These are phyloP conservation scores for Andrena camellia DNA, from an alignment of 2,888 invertebrate genomes.

Conservation along the genomic window DNA sequence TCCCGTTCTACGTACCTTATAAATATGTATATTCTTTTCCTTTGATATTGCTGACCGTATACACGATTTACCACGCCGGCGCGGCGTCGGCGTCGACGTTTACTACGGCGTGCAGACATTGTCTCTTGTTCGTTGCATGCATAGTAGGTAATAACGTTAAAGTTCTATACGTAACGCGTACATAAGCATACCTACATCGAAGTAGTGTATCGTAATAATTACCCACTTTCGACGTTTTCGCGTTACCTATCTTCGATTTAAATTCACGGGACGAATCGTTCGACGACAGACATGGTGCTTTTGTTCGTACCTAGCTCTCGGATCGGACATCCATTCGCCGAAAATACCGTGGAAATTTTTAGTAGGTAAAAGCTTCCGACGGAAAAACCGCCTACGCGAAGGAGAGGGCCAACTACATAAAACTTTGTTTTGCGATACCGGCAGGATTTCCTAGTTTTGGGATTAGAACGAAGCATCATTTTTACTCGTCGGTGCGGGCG, in stretches of 20 bases:
- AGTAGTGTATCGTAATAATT: no score
- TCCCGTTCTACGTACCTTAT: not conserved
- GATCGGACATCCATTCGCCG: constrained; percentile 12
- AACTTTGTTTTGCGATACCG: constrained; percentile 44
- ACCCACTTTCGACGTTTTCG: no score
- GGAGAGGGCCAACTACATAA: constrained; percentile 12
- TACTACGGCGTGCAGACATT: no score
- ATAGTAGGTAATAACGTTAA: no score
- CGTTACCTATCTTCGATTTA: not conserved
- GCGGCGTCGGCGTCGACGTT: no score
- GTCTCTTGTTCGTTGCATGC: no score
- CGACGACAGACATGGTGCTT: not conserved
- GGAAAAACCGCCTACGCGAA: constrained; percentile 5
- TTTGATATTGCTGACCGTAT: not conserved
- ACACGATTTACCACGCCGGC: no score
- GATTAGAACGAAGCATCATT: constrained; percentile 68
- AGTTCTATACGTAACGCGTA: no score
- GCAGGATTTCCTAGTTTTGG: constrained; percentile 68
- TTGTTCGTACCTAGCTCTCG: not conserved
- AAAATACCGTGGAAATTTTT: constrained; percentile 34
- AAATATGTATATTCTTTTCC: no score
- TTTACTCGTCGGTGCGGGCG: constrained; percentile 38
- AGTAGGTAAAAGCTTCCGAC: constrained; percentile 6
- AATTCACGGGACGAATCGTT: not conserved
- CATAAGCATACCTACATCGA: no score